A percentile compares a stretch with the other conserved stretches of the same genome.
phyloP scores from a whole-genome alignment of 2,113 vertebrate species.

The Cyphomyrus plagiostoma region DNA sequence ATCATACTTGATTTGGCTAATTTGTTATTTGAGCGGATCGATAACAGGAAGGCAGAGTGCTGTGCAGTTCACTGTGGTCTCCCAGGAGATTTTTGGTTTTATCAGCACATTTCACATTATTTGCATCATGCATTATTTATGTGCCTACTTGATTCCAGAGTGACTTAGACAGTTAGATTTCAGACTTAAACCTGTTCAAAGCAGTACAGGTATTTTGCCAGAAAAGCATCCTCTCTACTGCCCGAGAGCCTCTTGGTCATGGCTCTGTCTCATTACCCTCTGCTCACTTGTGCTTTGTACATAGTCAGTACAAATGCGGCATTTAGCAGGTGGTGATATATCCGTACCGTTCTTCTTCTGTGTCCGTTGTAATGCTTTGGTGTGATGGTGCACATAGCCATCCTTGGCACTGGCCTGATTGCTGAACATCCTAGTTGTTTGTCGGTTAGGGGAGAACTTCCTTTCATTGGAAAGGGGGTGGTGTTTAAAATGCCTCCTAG shows the following conservation, averaged over 20 bases:
- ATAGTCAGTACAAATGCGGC: not conserved
- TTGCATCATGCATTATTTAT: constrained; percentile 9
- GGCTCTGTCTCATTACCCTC: not conserved
- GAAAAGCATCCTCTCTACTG: not conserved
- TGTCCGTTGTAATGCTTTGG: not conserved
- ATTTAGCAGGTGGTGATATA: not conserved
- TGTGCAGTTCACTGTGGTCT: not conserved
- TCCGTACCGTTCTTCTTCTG: not conserved
- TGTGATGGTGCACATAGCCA: not conserved
- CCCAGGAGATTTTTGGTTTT: not conserved
- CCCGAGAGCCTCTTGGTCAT: not conserved
- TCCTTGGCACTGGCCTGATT: not conserved
- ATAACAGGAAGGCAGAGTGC: not conserved
- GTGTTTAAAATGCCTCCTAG: not conserved
- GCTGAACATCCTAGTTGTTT: not conserved
- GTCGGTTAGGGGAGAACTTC: not conserved
- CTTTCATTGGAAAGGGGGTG: not conserved
- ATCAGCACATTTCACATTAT: not conserved
- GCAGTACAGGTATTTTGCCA: not conserved
- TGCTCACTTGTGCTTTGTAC: not conserved
- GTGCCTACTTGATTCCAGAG: not conserved
- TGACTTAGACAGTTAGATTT: not conserved
- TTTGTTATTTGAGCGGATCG: not conserved
- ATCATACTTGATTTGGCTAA: not conserved
- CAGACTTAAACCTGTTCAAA: not conserved